Evolutionary conservation across 2,113 vertebrate genomes (phyloP).

Genomic region (Anarhynchus alexandrinus): DNA sequence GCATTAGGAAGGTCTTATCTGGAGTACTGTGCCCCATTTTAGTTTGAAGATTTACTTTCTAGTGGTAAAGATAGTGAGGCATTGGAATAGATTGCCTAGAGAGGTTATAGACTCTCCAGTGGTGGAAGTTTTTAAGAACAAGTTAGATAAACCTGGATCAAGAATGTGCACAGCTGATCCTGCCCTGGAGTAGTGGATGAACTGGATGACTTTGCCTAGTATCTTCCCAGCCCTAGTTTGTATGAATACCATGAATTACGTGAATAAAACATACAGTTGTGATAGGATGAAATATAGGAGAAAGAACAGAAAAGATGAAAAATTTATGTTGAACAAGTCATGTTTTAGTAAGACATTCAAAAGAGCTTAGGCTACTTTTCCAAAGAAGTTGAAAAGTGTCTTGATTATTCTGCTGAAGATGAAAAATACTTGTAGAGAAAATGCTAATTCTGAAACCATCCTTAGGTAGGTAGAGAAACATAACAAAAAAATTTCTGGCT

Average conservation of each 20-base stretch:
- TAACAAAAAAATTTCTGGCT: not conserved
- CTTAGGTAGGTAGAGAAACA: not conserved
- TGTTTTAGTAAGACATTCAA: not conserved
- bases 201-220: not conserved
- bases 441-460: not conserved
- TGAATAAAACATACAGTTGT: not conserved
- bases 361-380: not conserved
- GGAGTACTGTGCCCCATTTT: not conserved
- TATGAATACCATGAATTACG: not conserved
- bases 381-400: not conserved
- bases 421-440: not conserved
- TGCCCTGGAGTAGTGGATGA: not conserved
- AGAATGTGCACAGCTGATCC: not conserved
- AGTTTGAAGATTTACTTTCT: not conserved
- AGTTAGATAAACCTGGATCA: not conserved
- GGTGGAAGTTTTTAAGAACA: not conserved
- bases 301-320: not conserved
- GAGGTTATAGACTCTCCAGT: not conserved
- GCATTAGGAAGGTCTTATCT: not conserved
- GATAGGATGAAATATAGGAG: not conserved
- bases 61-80: not conserved
- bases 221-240: not conserved
- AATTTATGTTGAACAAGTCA: not conserved
- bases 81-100: not conserved
- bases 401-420: not conserved